Evolutionary conservation across 2,113 vertebrate genomes (phyloP).

Genomic region (Mus pahari): DNA sequence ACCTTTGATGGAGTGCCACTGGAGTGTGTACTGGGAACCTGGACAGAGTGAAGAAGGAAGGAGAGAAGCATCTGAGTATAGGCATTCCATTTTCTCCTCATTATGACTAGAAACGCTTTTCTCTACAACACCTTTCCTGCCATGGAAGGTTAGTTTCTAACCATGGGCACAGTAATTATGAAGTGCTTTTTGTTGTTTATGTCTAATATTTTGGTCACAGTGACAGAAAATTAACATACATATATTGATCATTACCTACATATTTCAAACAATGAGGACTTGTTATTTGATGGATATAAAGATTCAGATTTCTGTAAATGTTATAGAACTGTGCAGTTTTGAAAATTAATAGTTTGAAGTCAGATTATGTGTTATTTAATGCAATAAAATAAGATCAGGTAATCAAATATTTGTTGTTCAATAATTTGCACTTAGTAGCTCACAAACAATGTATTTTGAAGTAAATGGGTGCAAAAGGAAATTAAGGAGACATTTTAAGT

Average conservation of each 20-base stretch:
- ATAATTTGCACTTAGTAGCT: neutral
- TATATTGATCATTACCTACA: neutral
- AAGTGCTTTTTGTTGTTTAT: neutral
- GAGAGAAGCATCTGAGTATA: neutral
- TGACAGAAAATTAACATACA: neutral
- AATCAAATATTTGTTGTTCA: neutral
- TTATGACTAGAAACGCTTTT: neutral
- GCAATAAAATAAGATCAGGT: neutral
- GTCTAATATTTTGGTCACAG: neutral
- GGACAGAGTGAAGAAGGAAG: neutral
- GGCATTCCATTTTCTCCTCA: neutral
- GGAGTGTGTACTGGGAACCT: neutral
- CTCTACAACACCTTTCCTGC: too few species aligned
- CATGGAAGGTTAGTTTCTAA: neutral
- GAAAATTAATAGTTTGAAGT: neutral
- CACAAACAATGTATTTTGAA: neutral
- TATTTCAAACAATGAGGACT: neutral
- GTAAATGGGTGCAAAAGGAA: neutral
- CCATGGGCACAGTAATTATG: neutral
- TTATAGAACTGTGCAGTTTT: neutral
- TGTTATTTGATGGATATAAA: neutral
- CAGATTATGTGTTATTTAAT: neutral
- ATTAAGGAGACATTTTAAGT: neutral
- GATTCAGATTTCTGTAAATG: neutral
- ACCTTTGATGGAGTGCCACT: neutral